These are phyloP conservation scores for Tiliqua scincoides DNA, from an alignment of 2,113 vertebrate genomes.

Conservation along the genomic window DNA sequence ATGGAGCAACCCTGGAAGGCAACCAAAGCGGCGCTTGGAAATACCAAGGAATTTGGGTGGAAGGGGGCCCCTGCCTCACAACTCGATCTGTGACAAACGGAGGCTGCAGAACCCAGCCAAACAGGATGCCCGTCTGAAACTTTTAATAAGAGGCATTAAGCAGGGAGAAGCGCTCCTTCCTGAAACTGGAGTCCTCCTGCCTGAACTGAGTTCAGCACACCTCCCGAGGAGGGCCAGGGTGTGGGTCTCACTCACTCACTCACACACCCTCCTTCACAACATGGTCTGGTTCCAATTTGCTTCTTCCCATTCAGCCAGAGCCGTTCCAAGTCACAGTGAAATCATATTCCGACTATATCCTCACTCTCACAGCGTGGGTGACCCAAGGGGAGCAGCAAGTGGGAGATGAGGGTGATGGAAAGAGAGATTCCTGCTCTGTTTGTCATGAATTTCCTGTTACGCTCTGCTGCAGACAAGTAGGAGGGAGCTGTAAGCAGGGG, in stretches of 20 bases:
- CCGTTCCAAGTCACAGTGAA: neutral
- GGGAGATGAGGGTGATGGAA: neutral
- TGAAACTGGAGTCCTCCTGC: accelerated
- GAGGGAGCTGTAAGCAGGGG: accelerated
- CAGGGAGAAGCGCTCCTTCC: neutral
- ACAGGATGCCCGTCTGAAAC: neutral
- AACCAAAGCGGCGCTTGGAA: neutral
- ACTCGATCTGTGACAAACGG: neutral
- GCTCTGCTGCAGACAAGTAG: accelerated
- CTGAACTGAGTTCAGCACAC: accelerated
- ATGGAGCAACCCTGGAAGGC: neutral
- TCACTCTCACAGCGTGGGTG: neutral
- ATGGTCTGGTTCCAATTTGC: neutral
- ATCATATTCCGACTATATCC: slow-evolving; percentile 43
- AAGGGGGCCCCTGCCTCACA: neutral
- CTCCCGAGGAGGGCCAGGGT: neutral
- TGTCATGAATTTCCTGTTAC: neutral
- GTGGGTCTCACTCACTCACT: neutral
- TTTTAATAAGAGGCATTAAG: neutral
- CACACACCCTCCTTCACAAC: neutral
- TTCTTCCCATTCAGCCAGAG: slow-evolving; percentile 35
- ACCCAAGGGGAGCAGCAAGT: neutral
- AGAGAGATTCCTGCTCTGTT: neutral
- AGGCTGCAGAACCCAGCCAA: neutral
- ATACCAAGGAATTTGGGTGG: neutral